A percentile compares a stretch with the other conserved stretches of the same genome.
phyloP scores from a whole-genome alignment of 2,888 invertebrate species.

The Hetaerina titia region DNA sequence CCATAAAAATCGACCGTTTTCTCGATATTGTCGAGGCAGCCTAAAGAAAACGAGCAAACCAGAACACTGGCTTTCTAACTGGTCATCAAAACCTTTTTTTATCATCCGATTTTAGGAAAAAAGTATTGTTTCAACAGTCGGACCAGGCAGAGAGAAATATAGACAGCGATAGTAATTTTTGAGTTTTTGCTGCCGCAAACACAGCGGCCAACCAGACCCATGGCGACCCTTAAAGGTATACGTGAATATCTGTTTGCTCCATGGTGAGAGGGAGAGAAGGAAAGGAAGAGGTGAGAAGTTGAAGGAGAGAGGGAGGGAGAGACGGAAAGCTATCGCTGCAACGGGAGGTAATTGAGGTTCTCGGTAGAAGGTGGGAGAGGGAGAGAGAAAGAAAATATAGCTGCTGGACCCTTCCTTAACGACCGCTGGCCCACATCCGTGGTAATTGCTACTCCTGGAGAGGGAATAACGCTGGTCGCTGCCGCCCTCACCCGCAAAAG shows the following conservation, averaged over 20 bases:
- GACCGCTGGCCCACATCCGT: slow-evolving; percentile 59
- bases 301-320: neutral
- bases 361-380: neutral
- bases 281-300: neutral
- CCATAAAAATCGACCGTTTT: neutral
- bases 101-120: neutral
- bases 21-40: neutral
- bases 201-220: neutral
- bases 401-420: slow-evolving; percentile 42
- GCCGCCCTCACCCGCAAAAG: slow-evolving; percentile 24
- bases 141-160: neutral
- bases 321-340: slow-evolving; percentile 28
- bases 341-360: slow-evolving; percentile 43
- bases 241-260: neutral
- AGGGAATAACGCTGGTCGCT: neutral
- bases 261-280: neutral
- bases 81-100: neutral
- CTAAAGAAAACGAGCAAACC: neutral
- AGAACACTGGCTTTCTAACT: neutral
- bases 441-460: slow-evolving; percentile 58
- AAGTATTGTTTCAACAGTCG: neutral
- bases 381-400: slow-evolving; percentile 32
- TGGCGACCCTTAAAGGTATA: neutral
- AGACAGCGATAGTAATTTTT: neutral
- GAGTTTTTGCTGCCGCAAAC: neutral